phyloP scores from a whole-genome alignment of 2,113 vertebrate species.

The Syngnathus typhle region DNA sequence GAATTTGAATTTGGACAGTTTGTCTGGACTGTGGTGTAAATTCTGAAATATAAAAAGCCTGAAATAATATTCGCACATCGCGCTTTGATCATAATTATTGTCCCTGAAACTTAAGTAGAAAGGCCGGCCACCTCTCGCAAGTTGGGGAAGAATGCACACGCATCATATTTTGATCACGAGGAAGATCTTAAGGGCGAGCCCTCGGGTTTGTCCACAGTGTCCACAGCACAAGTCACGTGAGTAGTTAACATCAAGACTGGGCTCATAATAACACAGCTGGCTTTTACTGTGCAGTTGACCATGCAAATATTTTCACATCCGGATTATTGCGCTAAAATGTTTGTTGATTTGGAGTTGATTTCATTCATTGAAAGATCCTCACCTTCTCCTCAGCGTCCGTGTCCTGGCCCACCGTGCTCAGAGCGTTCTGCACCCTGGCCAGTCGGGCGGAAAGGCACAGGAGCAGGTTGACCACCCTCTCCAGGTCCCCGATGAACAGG shows the following conservation, averaged over 20 bases:
- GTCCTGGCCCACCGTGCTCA: conserved; percentile 70
- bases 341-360: too few relatives aligned
- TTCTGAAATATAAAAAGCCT: neutral
- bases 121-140: neutral
- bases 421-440: conserved; percentile 79
- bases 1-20: neutral
- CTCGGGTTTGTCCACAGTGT: neutral
- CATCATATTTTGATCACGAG: neutral
- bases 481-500: conserved; percentile 85
- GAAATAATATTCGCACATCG: neutral
- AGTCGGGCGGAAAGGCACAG: conserved; percentile 86
- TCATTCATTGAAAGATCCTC: conserved; percentile 24
- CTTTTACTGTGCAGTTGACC: neutral
- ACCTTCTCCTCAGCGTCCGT: conserved; percentile 86
- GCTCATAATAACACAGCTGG: neutral
- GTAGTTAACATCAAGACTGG: neutral
- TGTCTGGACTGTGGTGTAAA: too few relatives aligned
- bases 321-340: neutral
- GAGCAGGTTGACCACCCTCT: conserved; percentile 86
- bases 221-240: neutral
- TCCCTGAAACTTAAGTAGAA: neutral
- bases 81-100: neutral
- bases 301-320: neutral
- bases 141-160: neutral
- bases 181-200: neutral